These are phyloP conservation scores for Steromphala cineraria DNA, from an alignment of 2,888 invertebrate species.

Conservation along the genomic window DNA sequence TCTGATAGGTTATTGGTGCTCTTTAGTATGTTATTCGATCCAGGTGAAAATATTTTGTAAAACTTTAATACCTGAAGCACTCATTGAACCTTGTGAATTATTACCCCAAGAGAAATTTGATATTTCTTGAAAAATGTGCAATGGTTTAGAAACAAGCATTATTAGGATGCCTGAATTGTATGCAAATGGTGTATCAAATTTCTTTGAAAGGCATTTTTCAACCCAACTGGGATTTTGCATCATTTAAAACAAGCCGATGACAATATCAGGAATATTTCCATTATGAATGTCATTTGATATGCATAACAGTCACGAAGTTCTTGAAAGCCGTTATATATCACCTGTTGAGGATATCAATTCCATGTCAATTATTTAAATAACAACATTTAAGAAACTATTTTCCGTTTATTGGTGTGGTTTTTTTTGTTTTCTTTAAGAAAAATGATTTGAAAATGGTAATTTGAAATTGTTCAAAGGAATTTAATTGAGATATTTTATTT, in stretches of 20 bases:
- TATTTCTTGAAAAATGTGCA: not conserved
- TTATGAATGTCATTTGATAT: not conserved
- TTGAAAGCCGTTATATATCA: not conserved
- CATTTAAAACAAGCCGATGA: no score
- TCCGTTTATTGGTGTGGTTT: no score
- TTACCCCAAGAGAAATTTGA: not conserved
- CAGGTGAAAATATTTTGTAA: not conserved
- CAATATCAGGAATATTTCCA: no score
- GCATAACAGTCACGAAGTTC: not conserved
- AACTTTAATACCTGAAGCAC: constrained; percentile 5
- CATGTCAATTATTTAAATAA: not conserved
- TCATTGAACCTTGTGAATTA: not conserved
- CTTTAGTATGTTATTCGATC: not conserved
- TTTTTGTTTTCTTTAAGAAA: no score
- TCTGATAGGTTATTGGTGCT: not conserved
- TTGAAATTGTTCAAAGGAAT: no score
- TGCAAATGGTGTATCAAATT: not conserved
- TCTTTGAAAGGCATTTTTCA: not conserved
- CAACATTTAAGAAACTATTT: not conserved
- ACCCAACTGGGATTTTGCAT: no score
- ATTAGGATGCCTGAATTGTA: not conserved
- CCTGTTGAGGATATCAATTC: not conserved
- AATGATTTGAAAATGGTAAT: no score
- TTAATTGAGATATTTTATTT: no score
- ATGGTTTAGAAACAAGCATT: not conserved